Evolutionary conservation across 2,113 vertebrate genomes (phyloP).

Genomic region (Heterocephalus glaber): DNA sequence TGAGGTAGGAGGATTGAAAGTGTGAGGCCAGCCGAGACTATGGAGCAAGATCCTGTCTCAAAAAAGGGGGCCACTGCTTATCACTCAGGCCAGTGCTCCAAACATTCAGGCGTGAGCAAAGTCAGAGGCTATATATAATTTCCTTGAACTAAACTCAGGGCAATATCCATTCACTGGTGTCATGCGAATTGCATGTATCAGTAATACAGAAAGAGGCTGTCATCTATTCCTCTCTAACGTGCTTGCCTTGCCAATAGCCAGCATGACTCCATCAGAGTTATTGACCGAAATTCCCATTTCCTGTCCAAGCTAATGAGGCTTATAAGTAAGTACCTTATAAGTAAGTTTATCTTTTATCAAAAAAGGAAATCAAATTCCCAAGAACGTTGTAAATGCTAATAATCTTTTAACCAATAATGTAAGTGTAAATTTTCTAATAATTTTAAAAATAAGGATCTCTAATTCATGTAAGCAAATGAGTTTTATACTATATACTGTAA

Average conservation of each 20-base stretch:
- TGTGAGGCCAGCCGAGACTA: neutral
- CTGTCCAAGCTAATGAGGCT: conserved; percentile 86
- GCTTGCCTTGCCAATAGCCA: conserved; percentile 88
- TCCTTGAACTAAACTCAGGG: neutral
- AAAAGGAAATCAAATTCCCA: conserved; percentile 78
- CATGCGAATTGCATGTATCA: neutral
- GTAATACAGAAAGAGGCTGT: neutral
- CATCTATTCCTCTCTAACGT: neutral
- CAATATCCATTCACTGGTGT: neutral
- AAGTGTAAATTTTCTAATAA: neutral
- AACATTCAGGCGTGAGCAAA: neutral
- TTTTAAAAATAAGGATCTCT: neutral
- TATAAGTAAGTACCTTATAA: conserved; percentile 83
- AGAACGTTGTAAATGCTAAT: neutral
- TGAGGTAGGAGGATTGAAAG: neutral
- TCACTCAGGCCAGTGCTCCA: neutral
- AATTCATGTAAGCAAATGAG: neutral
- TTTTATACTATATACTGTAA: neutral
- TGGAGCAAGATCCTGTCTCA: neutral
- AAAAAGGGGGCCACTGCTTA: neutral
- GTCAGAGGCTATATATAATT: neutral
- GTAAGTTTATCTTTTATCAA: conserved; percentile 80
- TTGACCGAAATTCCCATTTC: conserved; percentile 88
- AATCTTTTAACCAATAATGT: neutral
- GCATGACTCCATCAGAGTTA: conserved; percentile 88